Percentiles rank a stretch among this genome's conserved stretches.
Evolutionary conservation across 2,888 invertebrate species (phyloP).

Genomic region (Troides oblongomaculatus): DNA sequence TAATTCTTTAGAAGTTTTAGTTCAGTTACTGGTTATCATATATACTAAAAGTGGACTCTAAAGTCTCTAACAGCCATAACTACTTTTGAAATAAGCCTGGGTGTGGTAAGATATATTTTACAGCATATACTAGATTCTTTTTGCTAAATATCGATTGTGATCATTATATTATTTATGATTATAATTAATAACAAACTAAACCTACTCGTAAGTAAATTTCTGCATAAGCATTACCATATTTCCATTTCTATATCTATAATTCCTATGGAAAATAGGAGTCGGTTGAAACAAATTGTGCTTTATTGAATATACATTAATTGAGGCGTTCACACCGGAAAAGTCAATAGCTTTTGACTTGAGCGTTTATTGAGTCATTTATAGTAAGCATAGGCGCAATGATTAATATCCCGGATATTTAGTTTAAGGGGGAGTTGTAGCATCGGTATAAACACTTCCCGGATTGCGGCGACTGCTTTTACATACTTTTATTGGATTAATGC

Average conservation of each 20-base stretch:
- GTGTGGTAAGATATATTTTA: no score
- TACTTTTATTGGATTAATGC: not conserved
- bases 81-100: no score
- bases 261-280: not conserved
- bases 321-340: slow-evolving; percentile 66
- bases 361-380: slow-evolving; percentile 70
- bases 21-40: no score
- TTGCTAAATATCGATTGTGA: no score
- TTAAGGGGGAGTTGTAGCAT: slow-evolving; percentile 53
- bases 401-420: slow-evolving; percentile 72
- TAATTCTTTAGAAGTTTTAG: no score
- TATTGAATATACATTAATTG: slow-evolving; percentile 60
- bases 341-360: slow-evolving; percentile 56
- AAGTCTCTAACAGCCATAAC: no score
- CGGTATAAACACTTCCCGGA: slow-evolving; percentile 42
- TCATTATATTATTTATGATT: no score
- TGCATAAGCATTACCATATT: no score
- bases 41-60: no score
- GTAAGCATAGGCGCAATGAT: slow-evolving; percentile 68
- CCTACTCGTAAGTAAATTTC: no score
- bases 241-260: not conserved
- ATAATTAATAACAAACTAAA: no score
- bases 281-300: slow-evolving; percentile 46
- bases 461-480: slow-evolving; percentile 23
- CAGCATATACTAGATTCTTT: no score